Evolutionary conservation across 2,113 vertebrate species (phyloP), one percentile per base, ranked within the genome.

Genomic region (Protomyctophum bolini): DNA sequence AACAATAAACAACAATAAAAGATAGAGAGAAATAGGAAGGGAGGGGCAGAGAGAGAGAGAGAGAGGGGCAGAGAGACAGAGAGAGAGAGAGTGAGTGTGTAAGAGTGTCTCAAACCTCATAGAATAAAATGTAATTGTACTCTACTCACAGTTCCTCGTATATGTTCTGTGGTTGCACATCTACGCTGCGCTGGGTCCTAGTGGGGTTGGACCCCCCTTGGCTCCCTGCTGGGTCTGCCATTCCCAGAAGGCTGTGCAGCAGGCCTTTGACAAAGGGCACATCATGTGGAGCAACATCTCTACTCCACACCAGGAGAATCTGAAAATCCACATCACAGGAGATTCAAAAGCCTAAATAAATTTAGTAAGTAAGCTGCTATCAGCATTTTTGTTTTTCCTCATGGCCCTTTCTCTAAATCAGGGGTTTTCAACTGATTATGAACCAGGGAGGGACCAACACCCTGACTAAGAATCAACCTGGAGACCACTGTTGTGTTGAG

Each of bases 91-190:
- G 21, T 1, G 21, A 21, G 21, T 1, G 21, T 21, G 21, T 21
- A 21, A 21, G 21, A 21, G 21, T 21, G 21, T 21, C 21, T 21
- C 21, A 48, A 1, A 72, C 7, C 7, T 12, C 10, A 54, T n/a
- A 54, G 10, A 54, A 54, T 12, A 54, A 12, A 11, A 7, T 1
- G 7, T 41, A 6, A 41, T 0, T n/a, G n/a, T 9, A 67, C 91
- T 63, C 84, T 9, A 67, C 91, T 63, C 84, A 94, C 93, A 93
- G 65, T 52, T 92, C 84, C 48, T 93, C 92, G 2, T 82, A 83
- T 0, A 75, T 21, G 63, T 67, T 90, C 79, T 85, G 77, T 11
- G 88, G 84, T 55, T 83, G 73, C 49, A 59, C 29, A 2, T 74
- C 84, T 4, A 75, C 9, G 52, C 82, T 89, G 50, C 76, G 78